Evolutionary conservation across 2,888 invertebrate species (phyloP).

Genomic region (Schrankia costaestrigalis): DNA sequence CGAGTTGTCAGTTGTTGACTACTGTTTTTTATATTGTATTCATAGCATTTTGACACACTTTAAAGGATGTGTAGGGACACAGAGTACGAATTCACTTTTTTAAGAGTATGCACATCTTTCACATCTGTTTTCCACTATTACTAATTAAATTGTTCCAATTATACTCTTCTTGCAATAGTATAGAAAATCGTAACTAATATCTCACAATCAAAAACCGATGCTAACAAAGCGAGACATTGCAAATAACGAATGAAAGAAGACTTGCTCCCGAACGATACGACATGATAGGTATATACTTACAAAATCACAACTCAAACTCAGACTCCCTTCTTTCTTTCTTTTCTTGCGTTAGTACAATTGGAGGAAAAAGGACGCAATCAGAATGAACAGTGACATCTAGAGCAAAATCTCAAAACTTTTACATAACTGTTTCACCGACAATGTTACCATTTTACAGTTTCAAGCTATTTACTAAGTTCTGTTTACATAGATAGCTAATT

Average conservation of each 20-base stretch:
- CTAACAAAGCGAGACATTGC: constrained; percentile 62
- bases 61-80: constrained; percentile 62
- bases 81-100: constrained; percentile 57
- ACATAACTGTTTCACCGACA: constrained; percentile 24
- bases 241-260: constrained; percentile 63
- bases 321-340: constrained; percentile 37
- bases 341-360: constrained; percentile 23
- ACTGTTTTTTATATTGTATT: constrained; percentile 45
- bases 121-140: constrained; percentile 30
- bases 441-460: too few relatives aligned
- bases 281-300: constrained; percentile 27
- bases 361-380: constrained; percentile 28
- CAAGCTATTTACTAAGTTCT: constrained; percentile 1
- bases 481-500: constrained; percentile 1
- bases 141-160: constrained; percentile 17
- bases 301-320: constrained; percentile 36
- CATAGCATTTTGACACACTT: constrained; percentile 60
- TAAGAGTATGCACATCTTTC: constrained; percentile 38
- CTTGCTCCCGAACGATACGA: constrained; percentile 32
- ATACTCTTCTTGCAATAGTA: constrained; percentile 12
- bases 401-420: constrained; percentile 5
- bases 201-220: constrained; percentile 44
- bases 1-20: constrained; percentile 45
- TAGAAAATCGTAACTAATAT: constrained; percentile 25
- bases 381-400: constrained; percentile 25